A percentile compares a stretch with the other conserved stretches of the same genome.
Evolutionary conservation across 2,113 vertebrate genomes (phyloP).

Genomic region (Ovis aries): DNA sequence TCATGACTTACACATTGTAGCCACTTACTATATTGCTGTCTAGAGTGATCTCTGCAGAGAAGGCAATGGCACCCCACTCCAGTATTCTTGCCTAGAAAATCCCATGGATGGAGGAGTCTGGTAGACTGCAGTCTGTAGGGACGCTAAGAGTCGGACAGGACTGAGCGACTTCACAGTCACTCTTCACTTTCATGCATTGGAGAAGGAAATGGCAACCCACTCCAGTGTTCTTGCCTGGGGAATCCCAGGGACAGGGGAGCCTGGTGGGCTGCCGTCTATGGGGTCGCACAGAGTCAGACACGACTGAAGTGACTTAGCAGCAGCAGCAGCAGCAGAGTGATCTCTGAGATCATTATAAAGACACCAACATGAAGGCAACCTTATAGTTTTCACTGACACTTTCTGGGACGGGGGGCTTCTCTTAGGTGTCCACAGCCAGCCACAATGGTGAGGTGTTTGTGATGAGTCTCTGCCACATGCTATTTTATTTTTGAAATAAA

Average conservation of each 20-base stretch:
- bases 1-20: not conserved
- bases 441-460: not conserved
- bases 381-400: not conserved
- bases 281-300: rapidly evolving
- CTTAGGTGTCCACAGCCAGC: not conserved
- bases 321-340: not conserved
- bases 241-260: no score
- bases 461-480: not conserved
- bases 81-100: no score
- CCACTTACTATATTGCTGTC: not conserved
- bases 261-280: no score
- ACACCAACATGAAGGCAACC: not conserved
- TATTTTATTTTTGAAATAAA: not conserved
- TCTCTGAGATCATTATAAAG: not conserved
- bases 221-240: no score
- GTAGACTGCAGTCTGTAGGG: no score
- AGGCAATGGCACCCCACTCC: no score
- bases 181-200: no score
- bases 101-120: no score
- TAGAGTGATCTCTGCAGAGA: not conserved
- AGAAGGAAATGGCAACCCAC: no score
- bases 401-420: rapidly evolving
- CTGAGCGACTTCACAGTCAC: no score
- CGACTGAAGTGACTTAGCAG: no score
- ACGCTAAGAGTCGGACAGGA: no score